These are phyloP conservation scores for Barnardius zonarius DNA, from an alignment of 2,113 vertebrate species.

Conservation along the genomic window DNA sequence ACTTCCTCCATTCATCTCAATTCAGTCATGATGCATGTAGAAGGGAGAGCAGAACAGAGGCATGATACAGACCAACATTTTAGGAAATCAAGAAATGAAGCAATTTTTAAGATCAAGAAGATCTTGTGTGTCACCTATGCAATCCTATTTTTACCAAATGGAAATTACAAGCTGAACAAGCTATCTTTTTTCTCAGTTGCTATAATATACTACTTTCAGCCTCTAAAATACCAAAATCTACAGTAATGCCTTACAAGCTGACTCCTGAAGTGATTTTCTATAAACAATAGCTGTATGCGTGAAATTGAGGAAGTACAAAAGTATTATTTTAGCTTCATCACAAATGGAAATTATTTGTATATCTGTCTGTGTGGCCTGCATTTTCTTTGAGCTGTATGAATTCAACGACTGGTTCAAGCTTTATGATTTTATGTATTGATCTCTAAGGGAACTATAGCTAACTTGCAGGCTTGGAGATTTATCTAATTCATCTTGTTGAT, in stretches of 20 bases:
- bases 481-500: neutral
- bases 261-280: neutral
- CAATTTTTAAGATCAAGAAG: neutral
- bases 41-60: neutral
- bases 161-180: neutral
- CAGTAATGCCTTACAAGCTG: neutral
- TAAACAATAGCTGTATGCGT: neutral
- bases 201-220: neutral
- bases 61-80: neutral
- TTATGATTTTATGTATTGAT: neutral
- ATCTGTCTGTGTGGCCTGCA: neutral
- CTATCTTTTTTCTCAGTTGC: neutral
- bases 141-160: neutral
- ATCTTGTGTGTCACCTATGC: neutral
- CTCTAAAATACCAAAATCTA: neutral
- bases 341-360: neutral
- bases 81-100: neutral
- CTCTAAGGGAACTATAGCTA: neutral
- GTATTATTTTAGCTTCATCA: neutral
- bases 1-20: neutral
- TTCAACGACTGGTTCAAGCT: neutral
- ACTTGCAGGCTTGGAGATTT: neutral
- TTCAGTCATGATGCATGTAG: neutral
- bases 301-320: neutral
- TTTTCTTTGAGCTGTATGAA: neutral